Base-by-base conservation (phyloP, 2,888 invertebrate genomes). In the Machimus atricapillus region DNA sequence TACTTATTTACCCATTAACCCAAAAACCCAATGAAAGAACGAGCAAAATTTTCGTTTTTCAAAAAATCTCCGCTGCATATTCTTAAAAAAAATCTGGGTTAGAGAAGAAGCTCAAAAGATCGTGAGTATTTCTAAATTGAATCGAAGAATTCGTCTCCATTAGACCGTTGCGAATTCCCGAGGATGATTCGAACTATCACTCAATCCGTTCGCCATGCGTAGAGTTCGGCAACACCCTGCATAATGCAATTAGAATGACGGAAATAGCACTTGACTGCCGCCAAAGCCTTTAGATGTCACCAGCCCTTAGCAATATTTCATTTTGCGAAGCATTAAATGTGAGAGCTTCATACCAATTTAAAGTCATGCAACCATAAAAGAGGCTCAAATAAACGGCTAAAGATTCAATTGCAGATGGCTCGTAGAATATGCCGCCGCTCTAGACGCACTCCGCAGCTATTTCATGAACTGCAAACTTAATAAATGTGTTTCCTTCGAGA, bases 341-440 rank as follows among this genome's bases (percentile, higher is more conserved):
- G 78, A 86, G 52, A 76, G 86, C 88, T 88, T 89, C 89, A 89
- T 89, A 89, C 89, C 89, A 89, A 89, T 89, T 89, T 89, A 89
- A 89, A 89, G 87, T 88, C 88, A 89, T 86, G 85, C 89, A 88
- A 88, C 89, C 89, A 86, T 89, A 88, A 89, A 89, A 43, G 52
- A 46, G 16, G 40, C 82, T 34, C 37, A n/a, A 58, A 83, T n/a
- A 66, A 66, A 66, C 66, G 40, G 66, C 82, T 40, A 23, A 66
- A 83, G 79, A 52, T 52, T 79, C 79, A 79, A 79, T 79, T 52
- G 46, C 58, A 66, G 58, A 82, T 40, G 40, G 66, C 46, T 83
- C 66, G 58, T 37, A 31, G 66, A 83, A 66, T 23, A 83, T 66
- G 34, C 37, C 66, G 66, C 16, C 23, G 23, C 46, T 23, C 16